phyloP scores from a whole-genome alignment of 2,888 invertebrate genomes.

The Ommatoiulus sabulosus region DNA sequence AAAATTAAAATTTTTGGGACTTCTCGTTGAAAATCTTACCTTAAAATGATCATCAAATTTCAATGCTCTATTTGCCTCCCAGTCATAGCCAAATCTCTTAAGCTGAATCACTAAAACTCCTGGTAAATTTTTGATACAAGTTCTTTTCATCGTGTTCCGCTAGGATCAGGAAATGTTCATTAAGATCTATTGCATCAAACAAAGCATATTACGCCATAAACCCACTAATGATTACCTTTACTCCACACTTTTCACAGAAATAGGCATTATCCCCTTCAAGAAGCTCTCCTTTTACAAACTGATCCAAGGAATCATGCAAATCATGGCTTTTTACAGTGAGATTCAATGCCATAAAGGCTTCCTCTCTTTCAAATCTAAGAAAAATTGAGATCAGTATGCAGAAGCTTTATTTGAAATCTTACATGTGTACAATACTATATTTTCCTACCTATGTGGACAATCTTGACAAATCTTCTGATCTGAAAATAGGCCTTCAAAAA shows the following conservation, averaged over 20 bases:
- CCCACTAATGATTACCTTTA: slow-evolving; percentile 67
- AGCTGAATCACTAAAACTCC: slow-evolving; percentile 71
- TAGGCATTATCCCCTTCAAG: slow-evolving; percentile 73
- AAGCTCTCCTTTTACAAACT: slow-evolving; percentile 71
- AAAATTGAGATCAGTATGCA: not conserved
- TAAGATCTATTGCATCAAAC: not conserved
- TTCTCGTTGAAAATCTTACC: no score
- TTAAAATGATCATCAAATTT: slow-evolving; percentile 72
- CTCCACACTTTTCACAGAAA: slow-evolving; percentile 71
- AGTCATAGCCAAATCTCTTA: slow-evolving; percentile 72
- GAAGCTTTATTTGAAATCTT: not conserved
- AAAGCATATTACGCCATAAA: not conserved
- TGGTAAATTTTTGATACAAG: slow-evolving; percentile 70
- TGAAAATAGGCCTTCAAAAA: slow-evolving; percentile 70
- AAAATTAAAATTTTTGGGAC: not conserved
- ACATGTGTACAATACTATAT: no score
- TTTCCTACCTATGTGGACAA: slow-evolving; percentile 69
- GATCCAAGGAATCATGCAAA: slow-evolving; percentile 70
- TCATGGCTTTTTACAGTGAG: slow-evolving; percentile 70
- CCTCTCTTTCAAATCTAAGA: slow-evolving; percentile 70
- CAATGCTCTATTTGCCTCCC: slow-evolving; percentile 70
- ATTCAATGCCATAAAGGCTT: slow-evolving; percentile 70
- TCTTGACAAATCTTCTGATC: slow-evolving; percentile 72
- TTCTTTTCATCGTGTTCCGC: slow-evolving; percentile 70
- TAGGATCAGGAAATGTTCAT: slow-evolving; percentile 60